Percentiles rank a stretch among this genome's conserved stretches.
Conservation (phyloP, 2,888 invertebrate genomes). For the Hemithea aestivaria region DNA sequence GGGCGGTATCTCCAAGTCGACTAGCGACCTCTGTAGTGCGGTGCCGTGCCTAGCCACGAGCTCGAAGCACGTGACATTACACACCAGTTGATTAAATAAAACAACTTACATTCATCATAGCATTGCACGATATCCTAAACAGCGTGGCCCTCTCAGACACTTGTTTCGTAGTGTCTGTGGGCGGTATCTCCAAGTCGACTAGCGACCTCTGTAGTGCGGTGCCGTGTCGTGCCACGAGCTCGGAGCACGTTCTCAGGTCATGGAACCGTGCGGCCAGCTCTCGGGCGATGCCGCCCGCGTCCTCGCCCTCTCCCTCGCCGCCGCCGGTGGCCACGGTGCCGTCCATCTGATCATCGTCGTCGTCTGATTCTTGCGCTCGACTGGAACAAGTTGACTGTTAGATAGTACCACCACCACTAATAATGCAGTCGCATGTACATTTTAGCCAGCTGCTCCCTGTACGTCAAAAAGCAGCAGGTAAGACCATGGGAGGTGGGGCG, state of each 20-base stretch:
- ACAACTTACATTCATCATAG: slow-evolving; percentile 93
- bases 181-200: slow-evolving; percentile 86
- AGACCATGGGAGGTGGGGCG: too few species aligned
- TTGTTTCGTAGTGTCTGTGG: slow-evolving; percentile 89
- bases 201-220: slow-evolving; percentile 89
- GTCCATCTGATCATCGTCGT: slow-evolving; percentile 83
- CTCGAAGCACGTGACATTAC: slow-evolving; percentile 96
- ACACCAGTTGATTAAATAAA: too few species aligned
- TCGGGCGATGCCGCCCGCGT: slow-evolving; percentile 81
- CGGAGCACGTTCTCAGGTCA: slow-evolving; percentile 94
- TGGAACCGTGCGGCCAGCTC: slow-evolving; percentile 88
- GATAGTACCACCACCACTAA: too few species aligned
- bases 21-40: slow-evolving; percentile 88
- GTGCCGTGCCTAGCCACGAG: slow-evolving; percentile 93
- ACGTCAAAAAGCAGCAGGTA: too few species aligned
- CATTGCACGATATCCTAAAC: slow-evolving; percentile 97
- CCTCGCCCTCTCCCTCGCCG: slow-evolving; percentile 78
- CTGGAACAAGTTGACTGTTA: too few species aligned
- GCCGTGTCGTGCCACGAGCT: slow-evolving; percentile 93
- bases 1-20: slow-evolving; percentile 86
- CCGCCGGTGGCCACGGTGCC: slow-evolving; percentile 61
- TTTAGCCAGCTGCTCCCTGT: too few species aligned
- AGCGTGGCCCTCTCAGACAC: slow-evolving; percentile 95
- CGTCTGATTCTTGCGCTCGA: slow-evolving; percentile 85
- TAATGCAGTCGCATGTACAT: too few species aligned